Evolutionary conservation across 2,888 invertebrate genomes (phyloP).

Genomic region (Hipparchia sbordonii): DNA sequence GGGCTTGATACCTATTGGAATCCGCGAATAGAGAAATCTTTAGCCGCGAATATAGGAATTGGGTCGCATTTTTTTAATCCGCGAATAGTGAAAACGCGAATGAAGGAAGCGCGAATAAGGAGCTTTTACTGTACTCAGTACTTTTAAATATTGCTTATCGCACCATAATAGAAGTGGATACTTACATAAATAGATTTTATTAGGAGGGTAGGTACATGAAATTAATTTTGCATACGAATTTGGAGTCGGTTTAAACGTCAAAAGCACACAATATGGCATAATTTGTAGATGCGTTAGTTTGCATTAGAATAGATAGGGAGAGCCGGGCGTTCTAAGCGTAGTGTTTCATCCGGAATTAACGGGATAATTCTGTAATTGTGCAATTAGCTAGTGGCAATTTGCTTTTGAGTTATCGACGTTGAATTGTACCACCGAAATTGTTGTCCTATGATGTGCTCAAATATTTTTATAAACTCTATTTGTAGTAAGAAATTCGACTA

Average conservation of each 20-base stretch:
- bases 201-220: neutral
- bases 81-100: no score
- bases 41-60: no score
- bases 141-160: no score
- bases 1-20: no score
- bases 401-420: conserved; percentile 58
- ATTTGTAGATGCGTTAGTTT: conserved; percentile 68
- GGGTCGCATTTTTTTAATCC: no score
- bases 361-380: conserved; percentile 78
- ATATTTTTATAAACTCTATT: no score
- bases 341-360: conserved; percentile 76
- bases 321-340: conserved; percentile 41
- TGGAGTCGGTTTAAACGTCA: conserved; percentile 44
- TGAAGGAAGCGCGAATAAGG: no score
- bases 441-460: no score
- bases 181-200: neutral
- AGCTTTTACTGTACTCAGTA: no score
- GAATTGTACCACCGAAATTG: neutral
- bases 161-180: neutral
- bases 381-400: conserved; percentile 75
- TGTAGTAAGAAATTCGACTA: no score
- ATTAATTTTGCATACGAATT: conserved; percentile 15
- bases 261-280: conserved; percentile 63
- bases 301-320: conserved; percentile 65
- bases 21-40: no score